Evolutionary conservation across 2,888 invertebrate genomes (phyloP), one percentile per base, ranked within the genome.

Genomic region (Brachyptera putata): DNA sequence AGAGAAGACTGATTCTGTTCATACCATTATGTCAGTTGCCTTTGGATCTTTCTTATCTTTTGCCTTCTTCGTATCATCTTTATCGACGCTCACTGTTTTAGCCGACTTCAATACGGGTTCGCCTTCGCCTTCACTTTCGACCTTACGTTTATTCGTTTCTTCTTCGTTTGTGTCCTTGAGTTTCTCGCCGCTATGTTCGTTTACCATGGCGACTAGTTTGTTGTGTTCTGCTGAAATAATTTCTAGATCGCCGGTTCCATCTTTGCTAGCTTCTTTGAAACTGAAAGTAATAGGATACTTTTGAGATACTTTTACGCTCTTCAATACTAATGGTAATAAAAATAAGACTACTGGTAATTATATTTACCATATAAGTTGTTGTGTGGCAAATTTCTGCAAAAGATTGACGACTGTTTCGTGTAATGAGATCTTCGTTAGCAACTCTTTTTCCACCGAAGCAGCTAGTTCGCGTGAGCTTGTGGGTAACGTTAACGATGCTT

Each of bases 321-420:
- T n/a, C n/a, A n/a, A n/a, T n/a, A n/a, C n/a, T n/a, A n/a, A n/a
- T n/a, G n/a, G n/a, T n/a, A n/a, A n/a, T n/a, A n/a, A n/a, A n/a
- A n/a, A n/a, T n/a, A n/a, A n/a, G n/a, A n/a, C n/a, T n/a, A n/a
- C n/a, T n/a, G n/a, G n/a, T n/a, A n/a, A n/a, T n/a, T n/a, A n/a
- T n/a, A n/a, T n/a, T 18, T 69, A 80, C 80, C 78, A 81, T 62
- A 89, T 83, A 56, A 87, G 73, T 70, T 85, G 84, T 71, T 90
- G 90, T n/a, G 84, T 82, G 1, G 89, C 84, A 72, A 91, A 83
- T 73, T 91, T 91, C 67, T 87, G 84, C 3, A 91, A 73, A 50
- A 91, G 78, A 72, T 87, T 87, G 67, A 85, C 84, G 7, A 91
- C 80, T 66, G 83, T 79, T 50, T 81, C 76, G 65, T 84, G 81